A percentile compares a stretch with the other conserved stretches of the same genome.
These are phyloP conservation scores for Psittacara wagleri DNA, from an alignment of 2,113 vertebrate species.

Conservation along the genomic window DNA sequence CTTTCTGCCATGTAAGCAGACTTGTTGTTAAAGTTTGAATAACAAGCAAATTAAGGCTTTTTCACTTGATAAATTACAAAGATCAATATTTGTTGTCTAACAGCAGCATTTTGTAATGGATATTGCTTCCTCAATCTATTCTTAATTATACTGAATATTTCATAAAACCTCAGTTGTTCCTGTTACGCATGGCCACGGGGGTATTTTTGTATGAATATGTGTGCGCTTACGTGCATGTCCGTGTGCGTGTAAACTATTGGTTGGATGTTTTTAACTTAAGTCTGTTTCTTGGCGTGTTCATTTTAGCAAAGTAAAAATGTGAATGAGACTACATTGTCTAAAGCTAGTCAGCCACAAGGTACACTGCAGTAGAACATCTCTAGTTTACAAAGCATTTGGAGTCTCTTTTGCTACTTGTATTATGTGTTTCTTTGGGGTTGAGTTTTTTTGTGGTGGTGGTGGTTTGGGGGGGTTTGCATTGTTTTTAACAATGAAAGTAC, in stretches of 20 bases:
- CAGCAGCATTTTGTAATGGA: constrained; percentile 57
- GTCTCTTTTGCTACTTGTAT: neutral
- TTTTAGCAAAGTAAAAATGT: neutral
- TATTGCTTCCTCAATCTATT: constrained; percentile 25
- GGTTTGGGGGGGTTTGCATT: neutral
- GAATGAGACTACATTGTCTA: neutral
- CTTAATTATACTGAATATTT: constrained; percentile 36
- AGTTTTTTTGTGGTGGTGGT: neutral
- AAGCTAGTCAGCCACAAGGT: neutral
- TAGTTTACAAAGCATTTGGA: neutral
- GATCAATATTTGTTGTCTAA: constrained; percentile 68
- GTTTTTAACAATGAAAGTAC: neutral
- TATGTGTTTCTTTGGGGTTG: neutral
- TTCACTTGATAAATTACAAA: constrained; percentile 57
- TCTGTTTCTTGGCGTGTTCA: rapidly evolving
- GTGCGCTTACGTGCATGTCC: neutral
- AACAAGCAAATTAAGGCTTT: constrained; percentile 66
- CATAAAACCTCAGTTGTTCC: constrained; percentile 32
- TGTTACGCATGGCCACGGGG: neutral
- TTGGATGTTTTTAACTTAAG: neutral
- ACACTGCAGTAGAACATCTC: neutral
- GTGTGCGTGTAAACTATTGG: neutral
- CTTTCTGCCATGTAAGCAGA: constrained; percentile 36
- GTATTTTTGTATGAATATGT: neutral
- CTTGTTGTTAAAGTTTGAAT: constrained; percentile 63